Base-by-base conservation (phyloP, 2,888 invertebrate species). In the Drosophila affinis region DNA sequence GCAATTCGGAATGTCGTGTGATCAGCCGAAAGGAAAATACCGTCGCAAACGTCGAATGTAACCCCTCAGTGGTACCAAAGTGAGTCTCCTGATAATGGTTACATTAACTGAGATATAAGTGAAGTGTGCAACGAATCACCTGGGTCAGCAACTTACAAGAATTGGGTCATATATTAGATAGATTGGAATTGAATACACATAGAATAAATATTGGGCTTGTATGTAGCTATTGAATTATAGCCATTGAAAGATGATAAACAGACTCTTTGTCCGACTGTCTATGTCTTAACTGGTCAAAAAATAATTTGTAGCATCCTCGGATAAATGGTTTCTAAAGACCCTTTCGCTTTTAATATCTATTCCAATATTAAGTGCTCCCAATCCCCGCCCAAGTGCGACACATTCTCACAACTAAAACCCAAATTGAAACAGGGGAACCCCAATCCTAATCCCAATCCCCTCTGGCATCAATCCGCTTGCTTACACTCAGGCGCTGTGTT, bases 401-500 rank as follows among this genome's bases (percentile, higher is more conserved):
- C 62, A 80, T 24, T 60, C 52, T 57, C 49, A 70, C 61, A 60
- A 52, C 48, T 32, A 29, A 6, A 39, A 63, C 48, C 47, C 62
- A 61, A 29, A 51, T 55, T 32, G 29, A 27, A 49, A 57, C 51
- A 49, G 21, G 14, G 14, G 14, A 39, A 6, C 39, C 39, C 14
- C 14, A 69, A 52, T 34, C 34, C 64, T 14, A 47, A 34, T 54
- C 53, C 54, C 44, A 52, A 56, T 56, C 64, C 48, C 69, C 58
- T 49, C 56, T 54, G 53, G 57, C 21, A 44, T 45, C 27, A 49
- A 44, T 48, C 9, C 56, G 56, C 65, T 61, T 65, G 92, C 95
- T 95, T 95, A 96, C 95, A 94, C 95, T 95, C 92, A 95, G 95
- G 94, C 95, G 95, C 90, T 95, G 95, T 91, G 95, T 95, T 91